These are phyloP conservation scores for Gibbula magus DNA, from an alignment of 2,888 invertebrate genomes.

Conservation along the genomic window DNA sequence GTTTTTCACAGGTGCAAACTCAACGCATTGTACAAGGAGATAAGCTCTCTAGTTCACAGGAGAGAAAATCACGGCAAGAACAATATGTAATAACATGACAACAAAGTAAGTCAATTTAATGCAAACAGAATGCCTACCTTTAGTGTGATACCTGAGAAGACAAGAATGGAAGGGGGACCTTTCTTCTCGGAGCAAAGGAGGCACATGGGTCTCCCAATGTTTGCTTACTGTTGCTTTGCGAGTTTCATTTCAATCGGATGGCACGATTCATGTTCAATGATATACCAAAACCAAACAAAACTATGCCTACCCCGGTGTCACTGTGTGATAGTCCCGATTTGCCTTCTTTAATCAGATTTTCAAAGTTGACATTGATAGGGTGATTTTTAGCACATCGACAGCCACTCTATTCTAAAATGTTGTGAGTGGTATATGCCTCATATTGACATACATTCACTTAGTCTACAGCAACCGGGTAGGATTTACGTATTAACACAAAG, in stretches of 20 bases:
- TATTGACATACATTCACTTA: neutral
- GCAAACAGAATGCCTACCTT: constrained; percentile 9
- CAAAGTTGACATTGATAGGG: constrained; percentile 26
- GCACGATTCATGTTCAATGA: neutral
- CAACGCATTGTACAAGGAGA: too few species aligned
- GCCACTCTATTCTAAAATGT: too few species aligned
- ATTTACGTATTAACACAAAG: neutral
- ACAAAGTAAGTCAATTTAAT: constrained; percentile 27
- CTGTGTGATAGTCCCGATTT: constrained; percentile 12
- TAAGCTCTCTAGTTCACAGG: neutral
- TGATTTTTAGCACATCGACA: constrained; percentile 25
- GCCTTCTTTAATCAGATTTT: constrained; percentile 25
- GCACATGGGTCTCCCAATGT: neutral
- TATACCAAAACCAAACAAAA: neutral
- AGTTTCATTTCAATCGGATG: neutral
- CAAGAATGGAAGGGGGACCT: neutral
- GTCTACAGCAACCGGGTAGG: neutral
- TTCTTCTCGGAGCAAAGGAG: neutral
- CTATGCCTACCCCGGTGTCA: neutral
- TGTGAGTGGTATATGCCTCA: too few species aligned
- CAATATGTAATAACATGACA: constrained; percentile 7
- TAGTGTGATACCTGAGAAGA: constrained; percentile 3
- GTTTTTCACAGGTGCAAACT: too few species aligned
- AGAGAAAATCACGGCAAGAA: constrained; percentile 4
- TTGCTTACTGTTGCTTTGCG: neutral